Conservation (phyloP, 2,113 vertebrate genomes). For the Probosciger aterrimus region DNA sequence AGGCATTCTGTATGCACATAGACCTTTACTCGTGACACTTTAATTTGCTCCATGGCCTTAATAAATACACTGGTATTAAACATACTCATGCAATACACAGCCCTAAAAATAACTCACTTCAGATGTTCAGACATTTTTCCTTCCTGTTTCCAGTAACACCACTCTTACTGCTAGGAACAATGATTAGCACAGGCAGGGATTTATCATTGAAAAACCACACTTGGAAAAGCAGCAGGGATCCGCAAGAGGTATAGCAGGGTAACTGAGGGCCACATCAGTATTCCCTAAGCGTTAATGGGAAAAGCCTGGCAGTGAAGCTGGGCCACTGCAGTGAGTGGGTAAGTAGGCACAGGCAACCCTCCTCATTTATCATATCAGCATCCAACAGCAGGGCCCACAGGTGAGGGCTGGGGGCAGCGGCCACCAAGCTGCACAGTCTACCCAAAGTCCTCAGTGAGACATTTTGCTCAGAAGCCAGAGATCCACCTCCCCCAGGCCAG, state of each 20-base stretch:
- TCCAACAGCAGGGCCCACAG: fast-evolving
- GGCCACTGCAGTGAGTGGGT: fast-evolving
- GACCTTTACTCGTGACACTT: neutral
- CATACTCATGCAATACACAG: neutral
- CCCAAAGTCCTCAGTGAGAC: neutral
- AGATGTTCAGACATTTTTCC: neutral
- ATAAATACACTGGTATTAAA: neutral
- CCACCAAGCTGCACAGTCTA: too few relatives aligned
- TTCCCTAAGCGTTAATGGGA: neutral
- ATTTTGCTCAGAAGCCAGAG: neutral
- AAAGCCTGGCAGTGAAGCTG: neutral
- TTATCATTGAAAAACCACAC: neutral
- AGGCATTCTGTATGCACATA: neutral
- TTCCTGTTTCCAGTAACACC: neutral
- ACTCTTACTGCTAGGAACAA: neutral
- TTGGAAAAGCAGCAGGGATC: neutral
- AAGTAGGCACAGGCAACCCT: neutral
- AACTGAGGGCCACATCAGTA: neutral
- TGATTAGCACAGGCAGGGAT: neutral
- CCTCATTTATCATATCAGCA: fast-evolving
- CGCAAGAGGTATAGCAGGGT: neutral
- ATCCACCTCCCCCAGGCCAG: neutral
- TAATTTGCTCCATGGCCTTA: neutral
- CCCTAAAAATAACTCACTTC: neutral
- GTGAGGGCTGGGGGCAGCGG: neutral